phyloP scores from a whole-genome alignment of 2,113 vertebrate genomes.

The Tautogolabrus adspersus region DNA sequence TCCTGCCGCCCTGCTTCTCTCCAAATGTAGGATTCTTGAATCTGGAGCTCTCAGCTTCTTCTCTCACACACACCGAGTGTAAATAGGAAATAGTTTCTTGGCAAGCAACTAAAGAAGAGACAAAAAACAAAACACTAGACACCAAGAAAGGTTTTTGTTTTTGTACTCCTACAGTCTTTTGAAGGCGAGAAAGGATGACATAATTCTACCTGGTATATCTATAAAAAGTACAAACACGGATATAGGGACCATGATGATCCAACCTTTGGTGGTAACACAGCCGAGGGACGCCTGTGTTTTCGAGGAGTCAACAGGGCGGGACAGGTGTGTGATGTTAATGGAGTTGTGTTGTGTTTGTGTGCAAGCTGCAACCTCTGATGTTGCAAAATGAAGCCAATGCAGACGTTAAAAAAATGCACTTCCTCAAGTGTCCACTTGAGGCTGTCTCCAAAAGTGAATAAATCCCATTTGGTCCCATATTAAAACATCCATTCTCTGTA shows the following conservation, averaged over 20 bases:
- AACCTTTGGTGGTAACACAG: too few relatives aligned
- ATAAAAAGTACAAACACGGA: neutral
- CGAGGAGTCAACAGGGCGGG: too few relatives aligned
- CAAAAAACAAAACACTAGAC: neutral
- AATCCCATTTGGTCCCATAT: too few relatives aligned
- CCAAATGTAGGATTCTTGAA: constrained; percentile 39
- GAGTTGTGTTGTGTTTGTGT: too few relatives aligned
- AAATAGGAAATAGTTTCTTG: constrained; percentile 38
- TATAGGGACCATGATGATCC: too few relatives aligned
- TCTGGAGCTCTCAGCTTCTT: constrained; percentile 11
- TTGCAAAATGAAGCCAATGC: too few relatives aligned
- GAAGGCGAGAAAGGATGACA: neutral
- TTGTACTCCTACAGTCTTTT: neutral
- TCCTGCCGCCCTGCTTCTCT: constrained; percentile 32
- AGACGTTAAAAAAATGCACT: too few relatives aligned
- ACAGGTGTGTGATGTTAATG: neutral
- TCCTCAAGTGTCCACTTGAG: too few relatives aligned
- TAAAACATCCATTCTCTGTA: too few relatives aligned
- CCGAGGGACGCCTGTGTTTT: too few relatives aligned
- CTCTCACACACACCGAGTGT: neutral
- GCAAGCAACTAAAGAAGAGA: constrained; percentile 10
- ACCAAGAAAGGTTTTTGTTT: neutral
- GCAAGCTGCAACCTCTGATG: too few relatives aligned
- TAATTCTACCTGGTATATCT: neutral
- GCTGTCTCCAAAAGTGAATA: too few relatives aligned